Percentiles rank a stretch among this genome's conserved stretches.
Evolutionary conservation across 2,113 vertebrate species (phyloP).

Genomic region (Bombycilla garrulus): DNA sequence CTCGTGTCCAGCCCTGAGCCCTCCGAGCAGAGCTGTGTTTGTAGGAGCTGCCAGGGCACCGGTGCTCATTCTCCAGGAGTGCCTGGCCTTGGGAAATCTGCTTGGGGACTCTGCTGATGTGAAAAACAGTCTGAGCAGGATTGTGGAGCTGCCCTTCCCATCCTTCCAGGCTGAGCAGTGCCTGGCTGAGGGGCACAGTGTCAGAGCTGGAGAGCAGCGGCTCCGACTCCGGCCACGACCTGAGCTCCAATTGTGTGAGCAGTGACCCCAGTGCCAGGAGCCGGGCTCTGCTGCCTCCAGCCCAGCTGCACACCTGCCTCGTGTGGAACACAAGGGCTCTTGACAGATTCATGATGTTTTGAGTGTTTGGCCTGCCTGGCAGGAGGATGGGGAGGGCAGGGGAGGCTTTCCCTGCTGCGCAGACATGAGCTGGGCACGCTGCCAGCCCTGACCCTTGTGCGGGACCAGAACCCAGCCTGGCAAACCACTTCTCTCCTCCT

Average conservation of each 20-base stretch:
- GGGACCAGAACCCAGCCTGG: background rate
- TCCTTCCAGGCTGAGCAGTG: background rate
- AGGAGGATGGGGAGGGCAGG: background rate
- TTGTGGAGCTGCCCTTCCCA: accelerated
- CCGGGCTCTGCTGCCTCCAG: background rate
- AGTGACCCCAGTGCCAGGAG: accelerated
- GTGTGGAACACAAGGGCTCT: background rate
- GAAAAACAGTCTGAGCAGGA: background rate
- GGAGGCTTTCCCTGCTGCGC: background rate
- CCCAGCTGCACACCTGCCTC: background rate
- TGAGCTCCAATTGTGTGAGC: background rate
- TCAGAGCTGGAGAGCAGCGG: no score
- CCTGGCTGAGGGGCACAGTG: background rate
- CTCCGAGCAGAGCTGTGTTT: background rate
- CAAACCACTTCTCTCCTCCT: background rate
- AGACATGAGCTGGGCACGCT: background rate
- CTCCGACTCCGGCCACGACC: no score
- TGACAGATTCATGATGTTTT: accelerated
- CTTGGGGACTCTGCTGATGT: background rate
- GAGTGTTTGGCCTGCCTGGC: background rate
- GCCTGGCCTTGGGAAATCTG: background rate
- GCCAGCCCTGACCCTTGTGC: background rate
- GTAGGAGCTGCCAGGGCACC: background rate
- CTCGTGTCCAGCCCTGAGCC: no score
- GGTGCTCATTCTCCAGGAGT: accelerated